Base-by-base conservation (phyloP, 2,113 vertebrate genomes). In the Synchiropus splendidus region DNA sequence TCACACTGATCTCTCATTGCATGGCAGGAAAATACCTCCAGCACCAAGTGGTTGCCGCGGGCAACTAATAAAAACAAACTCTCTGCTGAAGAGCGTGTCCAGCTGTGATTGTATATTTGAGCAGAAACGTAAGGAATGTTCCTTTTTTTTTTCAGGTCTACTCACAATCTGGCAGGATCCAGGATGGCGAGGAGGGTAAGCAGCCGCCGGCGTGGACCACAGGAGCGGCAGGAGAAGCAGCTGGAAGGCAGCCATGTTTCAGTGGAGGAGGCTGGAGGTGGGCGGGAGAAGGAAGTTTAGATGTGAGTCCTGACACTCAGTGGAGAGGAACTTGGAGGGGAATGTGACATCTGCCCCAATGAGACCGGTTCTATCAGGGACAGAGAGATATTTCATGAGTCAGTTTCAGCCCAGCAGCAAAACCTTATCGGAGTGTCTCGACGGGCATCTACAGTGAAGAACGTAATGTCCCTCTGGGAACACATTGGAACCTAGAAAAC, bases 101-200 rank as follows among this genome's bases (percentile, higher is more conserved):
- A 27, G 21, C 2, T 3, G 31, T 45, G n/a, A 14, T 6, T 49
- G n/a, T 48, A 42, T 34, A 42, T 17, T 16, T 39, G 2, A 16
- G 9, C 34, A 16, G 10, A 46, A 18, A 38, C 16, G 18, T 18
- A 18, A 51, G 18, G 49, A 57, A 39, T 45, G 32, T 32, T 17
- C n/a, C n/a, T n/a, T n/a, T n/a, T n/a, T n/a, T n/a, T n/a, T n/a
- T n/a, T 42, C 27, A 16, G 14, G 1, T 36, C 49, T 11, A 70
- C 90, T 91, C 84, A 97, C 92, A 77, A 75, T 80, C 54, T 70
- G 75, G 74, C 92, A 95, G 21, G 84, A 39, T 1, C 60, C 37
- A 17, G 63, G 58, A 31, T 79, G 81, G 2, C 6, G n/a, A n/a
- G 53, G 38, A 13, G 60, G 79, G 12, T 54, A 81, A 12, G 69